Percentiles rank a stretch among this genome's conserved stretches.
Evolutionary conservation across 2,888 invertebrate genomes (phyloP).

Genomic region (Coleophora flavipennella): DNA sequence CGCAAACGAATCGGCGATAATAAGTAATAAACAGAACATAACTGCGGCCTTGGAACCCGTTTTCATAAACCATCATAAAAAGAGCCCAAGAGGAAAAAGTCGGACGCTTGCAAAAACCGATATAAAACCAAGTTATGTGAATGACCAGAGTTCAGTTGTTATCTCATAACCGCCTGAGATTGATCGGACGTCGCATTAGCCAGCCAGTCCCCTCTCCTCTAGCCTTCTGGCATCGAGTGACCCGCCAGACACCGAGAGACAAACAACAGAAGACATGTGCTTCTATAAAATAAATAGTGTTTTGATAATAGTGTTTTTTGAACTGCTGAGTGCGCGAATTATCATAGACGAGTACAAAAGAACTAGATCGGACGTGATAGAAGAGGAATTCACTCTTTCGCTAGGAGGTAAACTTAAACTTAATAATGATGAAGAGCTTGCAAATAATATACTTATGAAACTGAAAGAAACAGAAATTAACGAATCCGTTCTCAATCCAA

Average conservation of each 20-base stretch:
- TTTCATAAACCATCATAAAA: too few species aligned
- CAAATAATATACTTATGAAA: conserved; percentile 72
- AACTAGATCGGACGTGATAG: conserved; percentile 30
- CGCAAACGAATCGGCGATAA: conserved; percentile 3
- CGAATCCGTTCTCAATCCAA: conserved; percentile 56
- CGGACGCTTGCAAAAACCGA: background rate
- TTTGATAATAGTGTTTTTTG: conserved; percentile 20
- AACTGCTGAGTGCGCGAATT: conserved; percentile 20
- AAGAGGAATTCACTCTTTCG: conserved; percentile 51
- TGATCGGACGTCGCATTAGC: conserved; percentile 1
- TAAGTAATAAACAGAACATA: background rate
- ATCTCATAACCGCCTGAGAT: background rate
- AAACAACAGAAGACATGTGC: conserved; percentile 15
- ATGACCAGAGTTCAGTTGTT: background rate
- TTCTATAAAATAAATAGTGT: conserved; percentile 13
- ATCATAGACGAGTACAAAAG: conserved; percentile 26
- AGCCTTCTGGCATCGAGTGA: conserved; percentile 3
- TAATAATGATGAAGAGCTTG: conserved; percentile 55
- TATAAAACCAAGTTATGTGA: conserved; percentile 1
- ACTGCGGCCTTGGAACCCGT: too few species aligned
- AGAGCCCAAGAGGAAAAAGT: background rate
- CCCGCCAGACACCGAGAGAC: conserved; percentile 8
- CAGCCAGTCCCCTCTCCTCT: background rate
- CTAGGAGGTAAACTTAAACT: conserved; percentile 66
- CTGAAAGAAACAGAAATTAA: conserved; percentile 68